These are phyloP conservation scores for Dendrolimus punctatus DNA, from an alignment of 1,140 invertebrate species.

Conservation along the genomic window DNA sequence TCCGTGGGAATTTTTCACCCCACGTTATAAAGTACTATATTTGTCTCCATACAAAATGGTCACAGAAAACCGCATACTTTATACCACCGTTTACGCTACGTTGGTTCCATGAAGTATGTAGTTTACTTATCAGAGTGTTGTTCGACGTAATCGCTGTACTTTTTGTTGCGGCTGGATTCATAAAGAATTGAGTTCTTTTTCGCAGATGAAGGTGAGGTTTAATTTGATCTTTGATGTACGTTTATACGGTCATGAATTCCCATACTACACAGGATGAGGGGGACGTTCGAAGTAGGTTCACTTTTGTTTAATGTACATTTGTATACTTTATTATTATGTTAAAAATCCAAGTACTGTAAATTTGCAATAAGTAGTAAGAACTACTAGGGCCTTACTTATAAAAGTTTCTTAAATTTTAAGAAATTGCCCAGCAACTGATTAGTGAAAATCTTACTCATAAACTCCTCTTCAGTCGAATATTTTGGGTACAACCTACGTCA, in stretches of 20 bases:
- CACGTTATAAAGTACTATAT: constrained; percentile 42
- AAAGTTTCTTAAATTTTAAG: too few relatives aligned
- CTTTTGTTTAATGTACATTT: constrained; percentile 17
- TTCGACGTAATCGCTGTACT: constrained; percentile 30
- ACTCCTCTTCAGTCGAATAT: too few relatives aligned
- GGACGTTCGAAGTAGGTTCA: constrained; percentile 47
- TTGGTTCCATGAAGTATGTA: constrained; percentile 33
- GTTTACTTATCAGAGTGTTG: constrained; percentile 22
- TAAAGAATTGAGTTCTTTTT: constrained; percentile 36
- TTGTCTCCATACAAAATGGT: constrained; percentile 18
- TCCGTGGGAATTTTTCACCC: constrained; percentile 55
- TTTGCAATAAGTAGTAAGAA: too few relatives aligned
- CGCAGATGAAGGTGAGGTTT: constrained; percentile 6
- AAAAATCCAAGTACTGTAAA: too few relatives aligned
- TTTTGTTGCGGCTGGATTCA: constrained; percentile 38
- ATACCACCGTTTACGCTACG: constrained; percentile 48
- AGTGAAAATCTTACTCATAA: too few relatives aligned
- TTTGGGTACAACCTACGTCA: too few relatives aligned
- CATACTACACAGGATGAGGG: constrained; percentile 50
- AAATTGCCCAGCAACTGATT: too few relatives aligned
- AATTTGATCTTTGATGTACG: constrained; percentile 36
- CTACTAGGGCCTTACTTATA: too few relatives aligned
- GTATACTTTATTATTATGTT: background rate
- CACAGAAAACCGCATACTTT: constrained; percentile 36
- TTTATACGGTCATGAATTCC: constrained; percentile 42